Conservation (phyloP, 2,888 invertebrate species). For the Calliopum simillimum region DNA sequence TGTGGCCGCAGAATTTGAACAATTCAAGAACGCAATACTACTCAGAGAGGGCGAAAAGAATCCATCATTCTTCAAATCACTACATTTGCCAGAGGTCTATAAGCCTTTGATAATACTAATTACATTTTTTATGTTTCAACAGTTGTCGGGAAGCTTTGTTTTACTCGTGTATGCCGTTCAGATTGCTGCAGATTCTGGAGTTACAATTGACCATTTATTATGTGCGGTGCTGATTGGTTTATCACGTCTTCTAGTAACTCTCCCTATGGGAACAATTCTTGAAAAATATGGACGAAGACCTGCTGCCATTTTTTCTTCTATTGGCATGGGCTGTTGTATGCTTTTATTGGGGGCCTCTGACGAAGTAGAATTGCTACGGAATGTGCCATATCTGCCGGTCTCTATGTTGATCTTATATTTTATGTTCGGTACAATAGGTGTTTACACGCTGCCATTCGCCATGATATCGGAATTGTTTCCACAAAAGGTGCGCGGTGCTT, state of each 20-base stretch:
- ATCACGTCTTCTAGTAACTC: constrained; percentile 73
- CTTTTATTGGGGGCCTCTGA: constrained; percentile 70
- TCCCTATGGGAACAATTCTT: constrained; percentile 74
- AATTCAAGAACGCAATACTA: constrained; percentile 57
- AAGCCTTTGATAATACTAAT: constrained; percentile 69
- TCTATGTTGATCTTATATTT: constrained; percentile 56
- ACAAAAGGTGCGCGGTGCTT: constrained; percentile 73
- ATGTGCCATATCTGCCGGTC: constrained; percentile 59
- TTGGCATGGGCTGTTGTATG: constrained; percentile 74
- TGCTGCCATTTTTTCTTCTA: constrained; percentile 74
- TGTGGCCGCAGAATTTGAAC: constrained; percentile 56
- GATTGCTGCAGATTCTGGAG: constrained; percentile 74
- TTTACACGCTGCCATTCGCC: constrained; percentile 78
- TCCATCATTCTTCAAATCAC: constrained; percentile 51
- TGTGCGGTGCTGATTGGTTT: constrained; percentile 76
- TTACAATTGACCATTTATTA: constrained; percentile 74
- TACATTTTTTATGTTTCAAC: constrained; percentile 75
- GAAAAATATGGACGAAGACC: constrained; percentile 74
- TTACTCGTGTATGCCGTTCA: constrained; percentile 79
- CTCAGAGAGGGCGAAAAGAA: constrained; percentile 53
- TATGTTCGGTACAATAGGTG: constrained; percentile 68
- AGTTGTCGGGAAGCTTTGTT: constrained; percentile 79
- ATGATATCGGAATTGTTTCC: constrained; percentile 82
- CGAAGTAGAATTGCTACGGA: constrained; percentile 54
- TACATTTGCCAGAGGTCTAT: constrained; percentile 63